Evolutionary conservation across 1,140 invertebrate species (phyloP), one percentile per base, ranked within the genome.

Genomic region (Scaptomyza pallida): DNA sequence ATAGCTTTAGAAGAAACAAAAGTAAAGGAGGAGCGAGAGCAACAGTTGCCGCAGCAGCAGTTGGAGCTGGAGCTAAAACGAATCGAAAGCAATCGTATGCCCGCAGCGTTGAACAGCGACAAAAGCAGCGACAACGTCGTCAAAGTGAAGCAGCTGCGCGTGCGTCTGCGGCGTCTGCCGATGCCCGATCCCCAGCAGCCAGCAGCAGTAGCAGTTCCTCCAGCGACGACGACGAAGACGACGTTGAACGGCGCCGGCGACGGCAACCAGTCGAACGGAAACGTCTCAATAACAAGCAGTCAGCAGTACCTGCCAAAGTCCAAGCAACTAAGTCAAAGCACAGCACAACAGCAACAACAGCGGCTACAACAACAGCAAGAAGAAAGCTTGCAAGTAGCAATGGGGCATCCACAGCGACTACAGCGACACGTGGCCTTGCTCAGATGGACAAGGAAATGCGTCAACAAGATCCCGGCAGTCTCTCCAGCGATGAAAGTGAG

Each of bases 401-500:
- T 5, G n/a, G 44, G n/a, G 10, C 41, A 91, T 91, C 45, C 93
- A 92, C 86, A 55, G 55, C 64, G 93, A 92, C 85, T 56, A 55
- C 73, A 72, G 13, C 81, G 62, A 78, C 75, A 16, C 65, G 86
- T 5, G 89, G 83, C n/a, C 71, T 90, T 19, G 80, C 89, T 9
- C 89, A 90, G 82, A 95, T 96, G 93, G 95, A 95, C 81, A 94
- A 94, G 86, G 95, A 96, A 91, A 80, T 93, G 41, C 78, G 70
- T 60, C 91, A 92, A 55, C 92, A 91, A 47, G 92, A 91, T 51
- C 90, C 89, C 2, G 92, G 94, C 91, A 92, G 93, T 64, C 89
- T 93, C 60, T 92, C 92, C n/a, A 95, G 93, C 43, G 94, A 94
- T 69, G 96, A 96, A 75, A 96, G 95, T 88, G 95, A 96, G 91